Percentiles rank a stretch among this genome's conserved stretches.
These are phyloP conservation scores for Ecdyonurus torrentis DNA, from an alignment of 2,888 invertebrate genomes.

Conservation along the genomic window DNA sequence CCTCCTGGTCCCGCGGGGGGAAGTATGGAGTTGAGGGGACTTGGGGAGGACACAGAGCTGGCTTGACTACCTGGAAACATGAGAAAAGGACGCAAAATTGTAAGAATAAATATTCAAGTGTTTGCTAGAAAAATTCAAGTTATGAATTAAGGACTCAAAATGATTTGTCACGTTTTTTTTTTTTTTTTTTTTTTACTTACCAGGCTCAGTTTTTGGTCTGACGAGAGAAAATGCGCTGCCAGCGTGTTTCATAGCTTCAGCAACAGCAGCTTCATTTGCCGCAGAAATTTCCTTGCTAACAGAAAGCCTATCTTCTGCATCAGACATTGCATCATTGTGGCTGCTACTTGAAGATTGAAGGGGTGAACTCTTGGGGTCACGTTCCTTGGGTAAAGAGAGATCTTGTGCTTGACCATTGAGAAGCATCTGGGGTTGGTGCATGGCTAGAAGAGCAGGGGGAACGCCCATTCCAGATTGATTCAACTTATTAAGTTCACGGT, in stretches of 20 bases:
- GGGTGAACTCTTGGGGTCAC: slow-evolving; percentile 14
- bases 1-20: slow-evolving; percentile 48
- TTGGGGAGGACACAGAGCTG: slow-evolving; percentile 37
- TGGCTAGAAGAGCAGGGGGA: slow-evolving; percentile 48
- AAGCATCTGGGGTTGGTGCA: slow-evolving; percentile 44
- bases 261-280: slow-evolving; percentile 32
- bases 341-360: slow-evolving; percentile 12
- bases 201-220: slow-evolving; percentile 69
- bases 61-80: slow-evolving; percentile 3
- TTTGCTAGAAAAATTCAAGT: too few species aligned
- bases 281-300: slow-evolving; percentile 2
- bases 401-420: slow-evolving; percentile 56
- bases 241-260: slow-evolving; percentile 57
- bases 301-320: not conserved
- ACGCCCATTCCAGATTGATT: slow-evolving; percentile 36
- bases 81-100: too few species aligned
- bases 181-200: too few species aligned
- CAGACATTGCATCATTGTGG: not conserved
- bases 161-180: too few species aligned
- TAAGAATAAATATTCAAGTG: too few species aligned
- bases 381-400: slow-evolving; percentile 64
- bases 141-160: too few species aligned
- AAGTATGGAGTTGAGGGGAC: slow-evolving; percentile 68
- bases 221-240: slow-evolving; percentile 78
- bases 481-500: slow-evolving; percentile 80